phyloP scores from a whole-genome alignment of 2,797 vertebrate genomes.

The Pseudotriccus pelzelni region DNA sequence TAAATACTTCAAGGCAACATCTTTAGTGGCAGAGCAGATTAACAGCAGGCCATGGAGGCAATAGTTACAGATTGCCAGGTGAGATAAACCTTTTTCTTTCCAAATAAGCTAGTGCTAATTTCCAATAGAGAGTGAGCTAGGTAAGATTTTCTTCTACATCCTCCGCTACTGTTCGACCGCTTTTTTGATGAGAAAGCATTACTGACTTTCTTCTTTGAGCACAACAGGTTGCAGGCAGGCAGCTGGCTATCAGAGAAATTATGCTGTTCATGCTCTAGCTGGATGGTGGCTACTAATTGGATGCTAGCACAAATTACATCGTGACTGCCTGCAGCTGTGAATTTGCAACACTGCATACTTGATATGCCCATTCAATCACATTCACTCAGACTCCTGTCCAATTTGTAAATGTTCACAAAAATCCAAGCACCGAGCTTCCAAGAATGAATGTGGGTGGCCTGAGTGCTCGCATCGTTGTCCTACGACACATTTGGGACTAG shows the following conservation, averaged over 20 bases:
- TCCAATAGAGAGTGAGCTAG: neutral
- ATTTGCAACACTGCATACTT: slow-evolving; percentile 6
- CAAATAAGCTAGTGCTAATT: neutral
- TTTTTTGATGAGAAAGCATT: neutral
- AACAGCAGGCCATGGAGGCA: neutral
- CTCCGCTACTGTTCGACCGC: neutral
- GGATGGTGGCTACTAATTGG: slow-evolving; percentile 32
- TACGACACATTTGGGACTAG: neutral
- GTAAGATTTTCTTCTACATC: neutral
- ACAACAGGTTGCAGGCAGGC: slow-evolving; percentile 20
- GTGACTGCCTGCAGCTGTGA: slow-evolving; percentile 55
- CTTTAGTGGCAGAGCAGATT: neutral
- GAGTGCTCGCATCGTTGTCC: neutral
- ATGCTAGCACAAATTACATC: neutral
- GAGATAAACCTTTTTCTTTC: neutral
- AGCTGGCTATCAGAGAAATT: slow-evolving; percentile 18
- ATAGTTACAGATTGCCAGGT: neutral
- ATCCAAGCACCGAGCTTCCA: neutral
- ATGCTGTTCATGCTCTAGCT: slow-evolving; percentile 3
- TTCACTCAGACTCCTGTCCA: slow-evolving; percentile 12
- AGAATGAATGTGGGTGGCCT: neutral
- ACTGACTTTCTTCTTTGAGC: neutral
- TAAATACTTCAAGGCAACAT: neutral
- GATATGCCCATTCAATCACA: neutral
- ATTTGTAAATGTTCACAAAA: neutral